Evolutionary conservation across 64 coral and sea anemone genomes (phyloP).

Genomic region (Exaiptasia diaphana): DNA sequence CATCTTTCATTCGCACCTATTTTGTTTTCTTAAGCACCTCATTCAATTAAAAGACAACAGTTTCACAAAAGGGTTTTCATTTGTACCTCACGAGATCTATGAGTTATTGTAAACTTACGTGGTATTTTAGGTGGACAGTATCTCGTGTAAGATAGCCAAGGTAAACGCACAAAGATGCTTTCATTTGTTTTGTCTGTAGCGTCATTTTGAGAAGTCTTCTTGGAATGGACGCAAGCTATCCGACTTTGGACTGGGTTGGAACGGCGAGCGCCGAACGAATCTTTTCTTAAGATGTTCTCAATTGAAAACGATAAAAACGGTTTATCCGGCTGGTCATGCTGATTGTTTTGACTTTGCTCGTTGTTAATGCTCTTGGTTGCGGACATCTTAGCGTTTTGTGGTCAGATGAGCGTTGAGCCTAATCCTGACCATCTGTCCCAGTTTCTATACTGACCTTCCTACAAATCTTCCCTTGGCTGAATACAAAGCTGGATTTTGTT

Average conservation of each 20-base stretch:
- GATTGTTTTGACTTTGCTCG: neutral
- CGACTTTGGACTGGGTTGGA: neutral
- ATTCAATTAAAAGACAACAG: slow-evolving; percentile 16
- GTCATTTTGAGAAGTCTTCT: neutral
- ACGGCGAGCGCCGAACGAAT: slow-evolving; percentile 5
- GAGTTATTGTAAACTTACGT: slow-evolving; percentile 48
- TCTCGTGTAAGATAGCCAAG: slow-evolving; percentile 57
- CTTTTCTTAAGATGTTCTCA: slow-evolving; percentile 49
- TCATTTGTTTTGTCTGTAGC: neutral
- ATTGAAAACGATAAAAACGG: slow-evolving; percentile 51
- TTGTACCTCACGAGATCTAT: neutral
- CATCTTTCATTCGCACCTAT: neutral
- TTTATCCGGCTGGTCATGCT: slow-evolving; percentile 7
- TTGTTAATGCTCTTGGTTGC: neutral
- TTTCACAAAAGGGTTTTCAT: slow-evolving; percentile 5
- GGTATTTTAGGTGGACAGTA: slow-evolving; percentile 69
- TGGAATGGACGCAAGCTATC: neutral
- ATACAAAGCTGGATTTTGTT: slow-evolving; percentile 56
- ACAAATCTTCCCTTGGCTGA: neutral
- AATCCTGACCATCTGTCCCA: slow-evolving; percentile 33
- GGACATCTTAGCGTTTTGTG: slow-evolving; percentile 7
- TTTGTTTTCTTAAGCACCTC: slow-evolving; percentile 24
- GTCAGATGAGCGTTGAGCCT: neutral
- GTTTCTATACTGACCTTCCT: neutral
- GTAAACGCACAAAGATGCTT: slow-evolving; percentile 30